Percentiles rank a stretch among this genome's conserved stretches.
phyloP scores from a whole-genome alignment of 2,888 invertebrate species.

The Nephrotoma guestfalica region DNA sequence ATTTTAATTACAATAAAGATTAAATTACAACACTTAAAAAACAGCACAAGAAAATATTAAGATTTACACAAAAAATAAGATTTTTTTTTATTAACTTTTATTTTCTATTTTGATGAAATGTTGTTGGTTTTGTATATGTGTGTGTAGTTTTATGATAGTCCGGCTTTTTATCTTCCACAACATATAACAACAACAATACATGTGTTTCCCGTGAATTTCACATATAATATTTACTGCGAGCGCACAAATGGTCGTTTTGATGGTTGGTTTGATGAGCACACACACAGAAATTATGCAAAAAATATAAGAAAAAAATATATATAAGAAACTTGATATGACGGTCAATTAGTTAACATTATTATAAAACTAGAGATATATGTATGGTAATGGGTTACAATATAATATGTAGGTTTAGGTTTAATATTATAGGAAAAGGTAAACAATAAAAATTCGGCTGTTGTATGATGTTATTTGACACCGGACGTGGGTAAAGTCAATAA shows the following conservation, averaged over 20 bases:
- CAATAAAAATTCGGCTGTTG: background rate
- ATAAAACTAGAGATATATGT: background rate
- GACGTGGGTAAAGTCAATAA: background rate
- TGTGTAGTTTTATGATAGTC: background rate
- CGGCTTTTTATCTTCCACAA: background rate
- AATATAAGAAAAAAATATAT: background rate
- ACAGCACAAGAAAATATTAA: background rate
- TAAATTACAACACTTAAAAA: background rate
- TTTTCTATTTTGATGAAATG: background rate
- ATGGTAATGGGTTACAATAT: background rate
- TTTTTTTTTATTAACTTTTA: background rate
- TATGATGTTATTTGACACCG: background rate
- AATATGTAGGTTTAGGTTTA: background rate
- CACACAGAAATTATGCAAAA: background rate
- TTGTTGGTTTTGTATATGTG: background rate
- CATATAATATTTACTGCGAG: background rate
- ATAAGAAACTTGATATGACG: background rate
- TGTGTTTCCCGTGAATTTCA: background rate
- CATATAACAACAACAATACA: background rate
- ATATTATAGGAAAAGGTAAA: background rate
- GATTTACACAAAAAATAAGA: background rate
- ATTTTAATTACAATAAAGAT: background rate
- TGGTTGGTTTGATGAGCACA: background rate
- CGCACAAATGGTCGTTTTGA: background rate
- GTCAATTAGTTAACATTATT: background rate